Evolutionary conservation across 2,888 invertebrate species (phyloP).

Genomic region (Ornithoptera alexandrae): DNA sequence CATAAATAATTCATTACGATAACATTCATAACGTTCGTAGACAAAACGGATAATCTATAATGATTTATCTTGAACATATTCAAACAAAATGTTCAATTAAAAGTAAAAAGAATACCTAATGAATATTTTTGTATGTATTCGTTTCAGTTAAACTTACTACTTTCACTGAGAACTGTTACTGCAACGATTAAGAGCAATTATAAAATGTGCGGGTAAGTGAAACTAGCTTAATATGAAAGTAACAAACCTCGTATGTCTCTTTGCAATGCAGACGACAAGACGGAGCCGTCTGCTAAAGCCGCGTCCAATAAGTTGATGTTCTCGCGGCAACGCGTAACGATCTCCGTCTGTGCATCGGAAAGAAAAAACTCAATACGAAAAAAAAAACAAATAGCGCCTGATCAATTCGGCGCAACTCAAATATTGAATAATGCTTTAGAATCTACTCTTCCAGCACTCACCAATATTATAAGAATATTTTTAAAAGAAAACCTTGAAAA

Average conservation of each 20-base stretch:
- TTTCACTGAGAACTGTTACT: too few species aligned
- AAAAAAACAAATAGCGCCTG: constrained; percentile 26
- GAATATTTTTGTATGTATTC: too few species aligned
- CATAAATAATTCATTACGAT: too few species aligned
- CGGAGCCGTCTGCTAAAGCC: constrained; percentile 79
- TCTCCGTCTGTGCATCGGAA: constrained; percentile 85
- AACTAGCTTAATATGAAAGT: constrained; percentile 15
- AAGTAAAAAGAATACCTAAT: too few species aligned
- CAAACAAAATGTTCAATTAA: too few species aligned
- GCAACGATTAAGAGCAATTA: too few species aligned
- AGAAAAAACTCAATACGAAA: constrained; percentile 50
- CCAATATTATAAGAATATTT: neutral
- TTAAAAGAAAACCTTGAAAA: neutral
- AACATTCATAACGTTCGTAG: too few species aligned
- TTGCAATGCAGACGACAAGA: constrained; percentile 75
- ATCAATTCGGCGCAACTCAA: neutral
- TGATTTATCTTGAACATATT: too few species aligned
- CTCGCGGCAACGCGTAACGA: constrained; percentile 91
- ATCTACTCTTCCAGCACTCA: too few species aligned
- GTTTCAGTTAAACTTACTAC: too few species aligned
- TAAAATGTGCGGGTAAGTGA: too few species aligned
- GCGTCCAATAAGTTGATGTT: constrained; percentile 90
- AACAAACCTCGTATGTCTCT: constrained; percentile 82
- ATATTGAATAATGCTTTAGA: neutral
- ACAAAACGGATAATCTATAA: too few species aligned